These are phyloP conservation scores for Acrossocheilus wenchowensis DNA, from an alignment of 2,797 vertebrate genomes.

Conservation along the genomic window DNA sequence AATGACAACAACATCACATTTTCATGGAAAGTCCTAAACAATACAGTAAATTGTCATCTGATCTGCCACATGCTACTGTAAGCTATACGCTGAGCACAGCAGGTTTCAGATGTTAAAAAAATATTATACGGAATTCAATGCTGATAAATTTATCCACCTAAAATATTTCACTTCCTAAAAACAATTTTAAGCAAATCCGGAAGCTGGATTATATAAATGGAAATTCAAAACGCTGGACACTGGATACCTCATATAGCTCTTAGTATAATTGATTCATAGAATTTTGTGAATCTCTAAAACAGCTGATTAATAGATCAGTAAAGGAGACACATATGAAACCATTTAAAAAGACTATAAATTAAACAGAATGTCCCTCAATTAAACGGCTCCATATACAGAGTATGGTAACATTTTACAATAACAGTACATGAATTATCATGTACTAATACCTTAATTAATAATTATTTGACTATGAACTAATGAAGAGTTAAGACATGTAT, in stretches of 20 bases:
- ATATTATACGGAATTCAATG: background rate
- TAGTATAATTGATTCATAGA: background rate
- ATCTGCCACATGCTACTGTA: background rate
- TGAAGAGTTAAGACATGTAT: too few relatives aligned
- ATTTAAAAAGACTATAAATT: background rate
- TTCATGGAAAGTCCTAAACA: background rate
- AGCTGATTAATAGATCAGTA: background rate
- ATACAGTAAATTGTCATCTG: background rate
- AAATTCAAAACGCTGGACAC: background rate
- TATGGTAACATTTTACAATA: background rate
- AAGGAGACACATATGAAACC: background rate
- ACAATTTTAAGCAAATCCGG: background rate
- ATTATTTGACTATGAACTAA: too few relatives aligned
- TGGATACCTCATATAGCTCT: background rate
- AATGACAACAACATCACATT: background rate
- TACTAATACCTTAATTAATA: too few relatives aligned
- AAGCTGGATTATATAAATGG: background rate
- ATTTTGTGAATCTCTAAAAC: background rate
- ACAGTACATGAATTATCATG: too few relatives aligned
- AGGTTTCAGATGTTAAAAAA: background rate
- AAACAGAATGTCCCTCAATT: background rate
- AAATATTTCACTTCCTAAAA: background rate
- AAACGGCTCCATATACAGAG: background rate
- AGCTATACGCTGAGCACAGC: background rate
- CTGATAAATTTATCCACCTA: background rate